Evolutionary conservation across 2,113 vertebrate species (phyloP), one percentile per base, ranked within the genome.

Genomic region (Sturnus vulgaris): DNA sequence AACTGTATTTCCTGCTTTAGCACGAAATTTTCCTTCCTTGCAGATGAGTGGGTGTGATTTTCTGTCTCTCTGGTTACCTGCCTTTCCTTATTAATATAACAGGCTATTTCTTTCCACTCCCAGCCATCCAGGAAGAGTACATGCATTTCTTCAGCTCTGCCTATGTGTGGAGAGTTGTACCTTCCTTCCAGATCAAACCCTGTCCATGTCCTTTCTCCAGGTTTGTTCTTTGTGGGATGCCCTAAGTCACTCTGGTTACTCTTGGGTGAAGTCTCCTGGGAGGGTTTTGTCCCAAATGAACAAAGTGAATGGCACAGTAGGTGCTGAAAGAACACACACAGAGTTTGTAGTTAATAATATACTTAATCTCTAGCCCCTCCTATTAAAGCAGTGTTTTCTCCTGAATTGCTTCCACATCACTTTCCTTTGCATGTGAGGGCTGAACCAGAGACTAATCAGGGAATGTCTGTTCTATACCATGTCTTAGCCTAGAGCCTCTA

Each of bases 11-110:
- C 64, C 65, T 94, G 68, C 40, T 75, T 93, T 86, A 57, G 47
- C 44, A 73, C 71, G 68, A 88, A 94, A 53, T 84, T 83, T 71
- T 59, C 76, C 65, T 88, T 88, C 68, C 68, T 90, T 93, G 72
- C 64, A 81, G 87, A 88, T 88, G 93, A 81, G 71, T 73, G 60
- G 88, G 60, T 90, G 76, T 80, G 75, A 69, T 82, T 85, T 81
- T 92, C 9, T 10, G 47, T 55, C 30, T 57, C 49, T 83, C 70
- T 70, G 35, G 68, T 83, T 94, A 68, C 47, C 75, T 81, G 39
- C 75, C 68, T 88, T 86, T 81, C 37, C 25, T 60, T 78, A 52
- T 59, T 75, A 90, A 73, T 77, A 2, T n/a, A 86, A 72, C 28
- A 77, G 56, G 31, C 44, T 75, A 33, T 52, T 85, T 93, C 87